phyloP scores from a whole-genome alignment of 53 echinoderm and acorn worm genomes.

The Apostichopus leukothele region DNA sequence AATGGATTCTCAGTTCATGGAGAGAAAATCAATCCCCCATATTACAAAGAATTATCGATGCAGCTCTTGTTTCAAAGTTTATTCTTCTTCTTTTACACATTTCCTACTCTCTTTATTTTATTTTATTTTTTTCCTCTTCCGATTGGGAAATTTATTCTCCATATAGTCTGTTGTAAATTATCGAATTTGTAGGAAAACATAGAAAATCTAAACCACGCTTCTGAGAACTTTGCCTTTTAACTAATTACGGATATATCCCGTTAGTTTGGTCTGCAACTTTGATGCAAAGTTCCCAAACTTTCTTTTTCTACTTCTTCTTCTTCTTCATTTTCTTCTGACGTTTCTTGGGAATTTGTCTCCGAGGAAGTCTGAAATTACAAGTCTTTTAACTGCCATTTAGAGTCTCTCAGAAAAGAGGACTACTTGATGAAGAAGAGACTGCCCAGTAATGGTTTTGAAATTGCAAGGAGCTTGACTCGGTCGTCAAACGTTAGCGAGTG shows the following conservation, averaged over 20 bases:
- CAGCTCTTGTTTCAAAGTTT: background rate
- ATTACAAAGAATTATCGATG: conserved; percentile 19
- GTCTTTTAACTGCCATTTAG: conserved; percentile 43
- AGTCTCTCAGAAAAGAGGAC: background rate
- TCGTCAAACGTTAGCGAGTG: conserved; percentile 20
- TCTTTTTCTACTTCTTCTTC: too few relatives aligned
- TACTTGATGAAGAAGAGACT: background rate
- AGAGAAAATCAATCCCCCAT: conserved; percentile 9
- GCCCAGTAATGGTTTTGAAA: conserved; percentile 28
- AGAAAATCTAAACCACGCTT: conserved; percentile 12
- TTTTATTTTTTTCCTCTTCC: background rate
- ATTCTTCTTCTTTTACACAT: background rate
- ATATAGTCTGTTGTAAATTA: conserved; percentile 18
- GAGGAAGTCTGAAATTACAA: conserved; percentile 35
- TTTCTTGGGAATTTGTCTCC: conserved; percentile 34
- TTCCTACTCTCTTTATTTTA: background rate
- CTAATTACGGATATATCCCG: conserved; percentile 26
- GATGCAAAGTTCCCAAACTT: too few relatives aligned
- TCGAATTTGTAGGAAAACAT: background rate
- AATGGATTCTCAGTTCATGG: conserved; percentile 18
- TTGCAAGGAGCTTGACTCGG: conserved; percentile 3
- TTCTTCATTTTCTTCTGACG: background rate
- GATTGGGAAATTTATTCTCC: background rate
- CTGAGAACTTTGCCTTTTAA: conserved; percentile 29
- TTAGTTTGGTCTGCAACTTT: background rate